Percentiles rank a stretch among this genome's conserved stretches.
These are phyloP conservation scores for Anguilla obscura DNA, from an alignment of 2,797 vertebrate species.

Conservation along the genomic window DNA sequence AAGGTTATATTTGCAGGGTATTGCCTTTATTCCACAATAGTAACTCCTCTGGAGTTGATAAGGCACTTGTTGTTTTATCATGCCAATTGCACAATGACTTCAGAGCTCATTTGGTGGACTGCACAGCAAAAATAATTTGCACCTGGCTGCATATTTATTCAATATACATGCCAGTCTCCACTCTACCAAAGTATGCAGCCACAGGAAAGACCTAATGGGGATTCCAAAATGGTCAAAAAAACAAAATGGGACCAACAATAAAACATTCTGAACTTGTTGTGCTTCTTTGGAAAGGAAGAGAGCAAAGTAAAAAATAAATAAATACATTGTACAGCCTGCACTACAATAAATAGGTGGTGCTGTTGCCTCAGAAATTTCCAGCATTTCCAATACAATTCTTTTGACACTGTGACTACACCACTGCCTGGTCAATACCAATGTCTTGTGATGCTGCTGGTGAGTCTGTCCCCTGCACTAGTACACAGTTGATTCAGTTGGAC, in stretches of 20 bases:
- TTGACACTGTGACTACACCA: not conserved
- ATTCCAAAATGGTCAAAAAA: too few relatives aligned
- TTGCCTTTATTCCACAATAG: too few relatives aligned
- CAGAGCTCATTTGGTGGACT: too few relatives aligned
- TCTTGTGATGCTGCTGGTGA: not conserved
- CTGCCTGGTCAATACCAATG: not conserved
- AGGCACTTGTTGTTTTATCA: too few relatives aligned
- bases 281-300: not conserved
- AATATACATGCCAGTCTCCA: too few relatives aligned
- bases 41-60: too few relatives aligned
- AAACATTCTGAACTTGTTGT: not conserved
- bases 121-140: too few relatives aligned
- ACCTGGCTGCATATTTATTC: too few relatives aligned
- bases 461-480: not conserved
- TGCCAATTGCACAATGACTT: too few relatives aligned
- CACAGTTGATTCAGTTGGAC: not conserved
- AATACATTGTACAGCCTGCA: not conserved
- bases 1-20: too few relatives aligned
- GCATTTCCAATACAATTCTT: not conserved
- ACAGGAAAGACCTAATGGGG: too few relatives aligned
- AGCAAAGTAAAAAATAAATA: not conserved
- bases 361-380: conserved; percentile 10
- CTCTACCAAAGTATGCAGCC: too few relatives aligned
- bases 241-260: not conserved
- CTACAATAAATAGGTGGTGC: not conserved